These are phyloP conservation scores for Serrognathus titanus DNA, from an alignment of 2,888 invertebrate genomes.

Conservation along the genomic window DNA sequence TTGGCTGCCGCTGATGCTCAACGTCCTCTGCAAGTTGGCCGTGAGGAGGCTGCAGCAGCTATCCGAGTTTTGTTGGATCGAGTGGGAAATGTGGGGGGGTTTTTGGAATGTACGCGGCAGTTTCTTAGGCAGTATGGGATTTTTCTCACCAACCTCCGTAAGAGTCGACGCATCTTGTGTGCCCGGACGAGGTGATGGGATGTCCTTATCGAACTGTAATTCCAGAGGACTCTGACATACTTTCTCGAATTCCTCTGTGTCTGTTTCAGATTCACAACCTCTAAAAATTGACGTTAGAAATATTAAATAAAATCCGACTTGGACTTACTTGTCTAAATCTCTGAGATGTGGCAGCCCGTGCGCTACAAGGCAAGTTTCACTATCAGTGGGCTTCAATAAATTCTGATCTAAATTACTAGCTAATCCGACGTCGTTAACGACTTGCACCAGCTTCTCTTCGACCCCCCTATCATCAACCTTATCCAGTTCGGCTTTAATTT, in stretches of 20 bases:
- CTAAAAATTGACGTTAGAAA: constrained; percentile 48
- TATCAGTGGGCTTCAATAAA: constrained; percentile 43
- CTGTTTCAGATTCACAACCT: constrained; percentile 77
- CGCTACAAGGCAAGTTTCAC: constrained; percentile 39
- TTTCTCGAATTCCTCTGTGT: constrained; percentile 80
- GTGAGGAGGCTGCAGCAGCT: constrained; percentile 17
- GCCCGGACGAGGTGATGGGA: constrained; percentile 49
- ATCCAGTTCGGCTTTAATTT: constrained; percentile 29
- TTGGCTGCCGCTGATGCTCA: constrained; percentile 39
- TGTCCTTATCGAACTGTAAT: constrained; percentile 47
- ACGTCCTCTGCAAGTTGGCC: constrained; percentile 42
- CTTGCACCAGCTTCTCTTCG: constrained; percentile 44
- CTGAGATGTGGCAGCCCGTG: constrained; percentile 43
- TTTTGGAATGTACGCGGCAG: constrained; percentile 47
- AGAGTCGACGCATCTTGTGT: constrained; percentile 55
- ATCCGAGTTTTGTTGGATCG: constrained; percentile 15
- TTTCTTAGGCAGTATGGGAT: constrained; percentile 46
- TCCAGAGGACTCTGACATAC: constrained; percentile 62
- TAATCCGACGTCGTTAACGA: constrained; percentile 43
- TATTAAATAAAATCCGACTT: neutral
- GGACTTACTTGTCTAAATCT: constrained; percentile 45
- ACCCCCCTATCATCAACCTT: constrained; percentile 37
- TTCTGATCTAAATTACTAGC: constrained; percentile 46
- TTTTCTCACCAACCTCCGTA: constrained; percentile 57
- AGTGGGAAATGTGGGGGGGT: constrained; percentile 20